Conservation (phyloP, 2,113 vertebrate genomes). For the Phaethornis superciliosus region DNA sequence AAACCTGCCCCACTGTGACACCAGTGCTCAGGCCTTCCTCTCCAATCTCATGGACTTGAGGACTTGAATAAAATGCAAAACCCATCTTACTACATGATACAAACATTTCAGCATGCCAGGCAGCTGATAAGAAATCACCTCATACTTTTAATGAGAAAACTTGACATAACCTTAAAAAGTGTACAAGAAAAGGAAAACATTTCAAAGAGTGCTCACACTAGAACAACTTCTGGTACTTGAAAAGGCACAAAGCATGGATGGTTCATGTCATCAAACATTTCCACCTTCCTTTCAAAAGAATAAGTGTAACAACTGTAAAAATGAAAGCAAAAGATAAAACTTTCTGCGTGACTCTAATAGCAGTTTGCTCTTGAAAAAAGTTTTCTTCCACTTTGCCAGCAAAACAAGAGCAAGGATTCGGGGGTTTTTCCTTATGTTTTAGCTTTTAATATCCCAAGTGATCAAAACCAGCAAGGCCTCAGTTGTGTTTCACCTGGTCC, state of each 20-base stretch:
- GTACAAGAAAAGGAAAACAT: slow-evolving; percentile 5
- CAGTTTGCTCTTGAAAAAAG: neutral
- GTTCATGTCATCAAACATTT: neutral
- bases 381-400: neutral
- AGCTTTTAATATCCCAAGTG: neutral
- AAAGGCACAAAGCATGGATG: neutral
- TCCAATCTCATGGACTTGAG: neutral
- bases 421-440: accelerated
- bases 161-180: neutral
- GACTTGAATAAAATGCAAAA: neutral
- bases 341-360: neutral
- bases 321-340: neutral
- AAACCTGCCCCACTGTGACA: neutral
- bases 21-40: neutral
- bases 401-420: neutral
- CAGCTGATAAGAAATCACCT: slow-evolving; percentile 19
- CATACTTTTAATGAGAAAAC: neutral
- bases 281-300: neutral
- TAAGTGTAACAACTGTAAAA: neutral
- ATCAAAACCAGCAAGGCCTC: neutral
- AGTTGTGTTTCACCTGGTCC: neutral
- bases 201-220: neutral
- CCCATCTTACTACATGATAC: neutral
- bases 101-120: neutral
- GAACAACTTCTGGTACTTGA: neutral